phyloP scores from a whole-genome alignment of 2,888 invertebrate genomes.

The Cynaeus angustus region DNA sequence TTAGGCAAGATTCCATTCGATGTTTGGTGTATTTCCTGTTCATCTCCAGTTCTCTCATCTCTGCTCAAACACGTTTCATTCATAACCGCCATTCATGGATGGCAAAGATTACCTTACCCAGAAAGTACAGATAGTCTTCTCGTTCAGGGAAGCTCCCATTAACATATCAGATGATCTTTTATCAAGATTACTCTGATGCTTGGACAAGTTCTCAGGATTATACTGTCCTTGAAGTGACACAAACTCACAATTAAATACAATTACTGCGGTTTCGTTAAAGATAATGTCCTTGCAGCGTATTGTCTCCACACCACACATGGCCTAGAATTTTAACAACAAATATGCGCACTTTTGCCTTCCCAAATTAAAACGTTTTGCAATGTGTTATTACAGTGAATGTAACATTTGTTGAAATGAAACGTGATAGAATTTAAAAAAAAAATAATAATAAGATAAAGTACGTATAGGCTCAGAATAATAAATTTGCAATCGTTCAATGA shows the following conservation, averaged over 20 bases:
- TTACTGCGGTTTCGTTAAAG: background rate
- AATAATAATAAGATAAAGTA: conserved; percentile 64
- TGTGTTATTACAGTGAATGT: conserved; percentile 34
- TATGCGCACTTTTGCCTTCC: background rate
- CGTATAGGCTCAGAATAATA: conserved; percentile 63
- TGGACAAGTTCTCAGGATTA: too few species aligned
- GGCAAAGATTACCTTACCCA: conserved; percentile 36
- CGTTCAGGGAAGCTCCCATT: conserved; percentile 3
- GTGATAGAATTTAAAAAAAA: conserved; percentile 64
- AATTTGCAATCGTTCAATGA: conserved; percentile 69
- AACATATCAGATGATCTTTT: conserved; percentile 16
- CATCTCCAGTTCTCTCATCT: conserved; percentile 61
- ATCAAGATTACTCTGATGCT: conserved; percentile 11
- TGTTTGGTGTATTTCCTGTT: conserved; percentile 62
- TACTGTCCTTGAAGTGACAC: too few species aligned
- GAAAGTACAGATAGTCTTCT: conserved; percentile 9
- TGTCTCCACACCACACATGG: conserved; percentile 5
- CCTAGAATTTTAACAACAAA: conserved; percentile 27
- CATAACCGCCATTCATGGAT: conserved; percentile 64
- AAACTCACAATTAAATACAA: too few species aligned
- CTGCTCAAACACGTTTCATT: conserved; percentile 64
- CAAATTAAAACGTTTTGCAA: conserved; percentile 38
- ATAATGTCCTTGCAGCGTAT: conserved; percentile 5
- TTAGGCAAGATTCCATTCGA: conserved; percentile 61
- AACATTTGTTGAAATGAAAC: conserved; percentile 61